A percentile compares a stretch with the other conserved stretches of the same genome.
phyloP scores from a whole-genome alignment of 2,888 invertebrate genomes.

The Aphrophora alni region DNA sequence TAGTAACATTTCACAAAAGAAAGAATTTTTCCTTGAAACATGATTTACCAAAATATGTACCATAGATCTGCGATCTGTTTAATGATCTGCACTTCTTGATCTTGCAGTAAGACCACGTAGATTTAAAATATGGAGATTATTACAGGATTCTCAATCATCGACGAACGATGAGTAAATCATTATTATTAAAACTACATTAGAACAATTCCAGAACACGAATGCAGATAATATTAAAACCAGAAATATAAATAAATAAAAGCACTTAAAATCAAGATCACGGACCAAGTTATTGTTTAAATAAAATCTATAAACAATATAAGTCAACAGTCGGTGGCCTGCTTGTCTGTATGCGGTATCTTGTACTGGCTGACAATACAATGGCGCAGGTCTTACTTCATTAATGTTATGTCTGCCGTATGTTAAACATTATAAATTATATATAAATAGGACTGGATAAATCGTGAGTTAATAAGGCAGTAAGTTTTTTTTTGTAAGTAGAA shows the following conservation, averaged over 20 bases:
- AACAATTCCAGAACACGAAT: too few species aligned
- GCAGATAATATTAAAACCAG: neutral
- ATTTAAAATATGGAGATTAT: too few species aligned
- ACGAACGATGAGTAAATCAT: too few species aligned
- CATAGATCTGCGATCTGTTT: too few species aligned
- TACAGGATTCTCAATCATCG: too few species aligned
- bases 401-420: neutral
- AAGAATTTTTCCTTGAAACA: too few species aligned
- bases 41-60: too few species aligned
- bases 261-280: neutral
- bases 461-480: neutral
- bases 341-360: neutral
- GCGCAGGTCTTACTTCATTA: neutral
- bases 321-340: neutral
- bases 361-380: neutral
- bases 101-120: too few species aligned
- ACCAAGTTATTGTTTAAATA: neutral
- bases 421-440: slow-evolving; percentile 2
- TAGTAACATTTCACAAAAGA: too few species aligned
- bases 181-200: too few species aligned
- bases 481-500: neutral
- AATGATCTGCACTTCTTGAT: too few species aligned
- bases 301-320: neutral
- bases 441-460: neutral
- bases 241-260: neutral